A percentile compares a stretch with the other conserved stretches of the same genome.
phyloP scores from a whole-genome alignment of 2,113 vertebrate genomes.

The Phyllostomus discolor region DNA sequence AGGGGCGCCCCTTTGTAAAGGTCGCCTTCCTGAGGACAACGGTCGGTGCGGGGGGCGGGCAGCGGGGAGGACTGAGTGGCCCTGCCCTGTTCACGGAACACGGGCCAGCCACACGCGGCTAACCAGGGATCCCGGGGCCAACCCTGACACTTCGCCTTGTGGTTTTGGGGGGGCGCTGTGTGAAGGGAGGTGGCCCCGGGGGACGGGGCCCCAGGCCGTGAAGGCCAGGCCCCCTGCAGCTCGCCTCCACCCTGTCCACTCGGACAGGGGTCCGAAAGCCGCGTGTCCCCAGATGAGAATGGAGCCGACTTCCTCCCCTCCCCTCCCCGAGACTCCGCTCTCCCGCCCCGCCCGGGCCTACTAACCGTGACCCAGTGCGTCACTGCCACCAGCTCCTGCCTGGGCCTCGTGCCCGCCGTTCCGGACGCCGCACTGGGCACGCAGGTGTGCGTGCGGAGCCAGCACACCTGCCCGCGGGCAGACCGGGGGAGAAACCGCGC shows the following conservation, averaged over 20 bases:
- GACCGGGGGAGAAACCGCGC: not conserved
- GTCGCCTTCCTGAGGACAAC: constrained; percentile 82
- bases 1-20: constrained; percentile 84
- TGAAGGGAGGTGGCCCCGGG: not conserved
- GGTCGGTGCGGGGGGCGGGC: constrained; percentile 80
- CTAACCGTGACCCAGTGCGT: not conserved
- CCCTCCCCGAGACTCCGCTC: constrained; percentile 24
- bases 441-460: constrained; percentile 45
- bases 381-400: constrained; percentile 48
- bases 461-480: constrained; percentile 30
- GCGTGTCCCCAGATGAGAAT: not conserved
- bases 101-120: constrained; percentile 76
- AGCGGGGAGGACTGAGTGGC: constrained; percentile 51
- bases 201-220: constrained; percentile 51
- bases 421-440: not conserved
- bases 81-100: constrained; percentile 78
- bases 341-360: fast-evolving
- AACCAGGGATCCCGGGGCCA: constrained; percentile 74
- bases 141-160: constrained; percentile 70
- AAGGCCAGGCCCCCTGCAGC: not conserved
- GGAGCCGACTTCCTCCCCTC: constrained; percentile 45
- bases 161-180: not conserved
- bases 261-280: constrained; percentile 45
- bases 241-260: constrained; percentile 9
- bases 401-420: constrained; percentile 48